These are phyloP conservation scores for Xenopus laevis DNA, from an alignment of 2,113 vertebrate species.

Conservation along the genomic window DNA sequence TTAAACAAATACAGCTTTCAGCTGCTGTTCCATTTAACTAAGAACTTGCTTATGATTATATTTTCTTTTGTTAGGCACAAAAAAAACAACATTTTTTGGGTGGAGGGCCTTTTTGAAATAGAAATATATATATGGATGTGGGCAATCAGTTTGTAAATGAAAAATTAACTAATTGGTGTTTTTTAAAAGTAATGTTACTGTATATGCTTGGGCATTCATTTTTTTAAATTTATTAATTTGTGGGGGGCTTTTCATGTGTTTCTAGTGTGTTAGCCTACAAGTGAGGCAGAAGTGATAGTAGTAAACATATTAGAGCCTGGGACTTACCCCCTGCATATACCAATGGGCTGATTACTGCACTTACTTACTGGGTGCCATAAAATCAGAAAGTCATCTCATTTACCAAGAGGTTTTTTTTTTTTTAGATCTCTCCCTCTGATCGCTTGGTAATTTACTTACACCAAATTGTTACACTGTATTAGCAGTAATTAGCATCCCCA, in stretches of 20 bases:
- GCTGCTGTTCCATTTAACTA: too few relatives aligned
- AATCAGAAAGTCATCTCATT: constrained; percentile 54
- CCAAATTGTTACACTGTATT: constrained; percentile 45
- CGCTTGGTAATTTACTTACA: constrained; percentile 50
- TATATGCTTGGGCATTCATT: too few relatives aligned
- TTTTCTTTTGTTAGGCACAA: too few relatives aligned
- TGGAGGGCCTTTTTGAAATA: too few relatives aligned
- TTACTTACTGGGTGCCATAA: constrained; percentile 49
- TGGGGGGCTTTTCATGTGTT: constrained; percentile 26
- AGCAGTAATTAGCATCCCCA: constrained; percentile 32
- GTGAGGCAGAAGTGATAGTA: constrained; percentile 39
- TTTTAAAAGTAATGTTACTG: too few relatives aligned
- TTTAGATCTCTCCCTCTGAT: constrained; percentile 19
- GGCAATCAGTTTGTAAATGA: too few relatives aligned
- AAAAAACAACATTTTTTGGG: too few relatives aligned
- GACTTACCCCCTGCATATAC: constrained; percentile 62
- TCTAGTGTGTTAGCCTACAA: constrained; percentile 37
- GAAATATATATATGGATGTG: too few relatives aligned
- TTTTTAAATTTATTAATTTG: neutral
- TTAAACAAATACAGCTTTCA: too few relatives aligned
- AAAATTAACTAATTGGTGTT: too few relatives aligned
- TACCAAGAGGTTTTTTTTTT: constrained; percentile 23
- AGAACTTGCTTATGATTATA: too few relatives aligned
- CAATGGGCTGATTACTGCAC: constrained; percentile 57
- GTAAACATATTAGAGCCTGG: constrained; percentile 50